Evolutionary conservation across 2,888 invertebrate genomes (phyloP).

Genomic region (Chironomus tentans): DNA sequence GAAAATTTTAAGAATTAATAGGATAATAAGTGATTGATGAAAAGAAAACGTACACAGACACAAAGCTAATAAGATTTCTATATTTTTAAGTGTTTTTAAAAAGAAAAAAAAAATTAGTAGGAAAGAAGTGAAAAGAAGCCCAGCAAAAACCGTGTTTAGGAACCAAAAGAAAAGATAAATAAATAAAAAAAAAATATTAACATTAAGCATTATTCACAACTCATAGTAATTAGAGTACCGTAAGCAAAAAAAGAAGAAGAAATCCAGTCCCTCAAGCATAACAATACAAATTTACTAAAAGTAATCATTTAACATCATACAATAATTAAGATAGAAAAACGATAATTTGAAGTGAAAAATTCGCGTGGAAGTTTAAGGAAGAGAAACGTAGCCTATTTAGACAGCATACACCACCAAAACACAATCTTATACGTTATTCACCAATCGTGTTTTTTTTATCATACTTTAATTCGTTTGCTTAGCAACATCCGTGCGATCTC

Average conservation of each 20-base stretch:
- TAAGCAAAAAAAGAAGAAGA: background rate
- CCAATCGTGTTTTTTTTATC: background rate
- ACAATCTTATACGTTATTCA: background rate
- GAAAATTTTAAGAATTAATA: background rate
- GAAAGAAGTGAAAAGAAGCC: background rate
- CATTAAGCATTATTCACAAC: background rate
- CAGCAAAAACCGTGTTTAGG: background rate
- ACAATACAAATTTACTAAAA: slow-evolving; percentile 17
- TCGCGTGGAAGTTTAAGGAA: background rate
- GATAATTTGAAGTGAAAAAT: background rate
- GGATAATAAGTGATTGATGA: background rate
- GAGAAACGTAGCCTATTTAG: too few relatives aligned
- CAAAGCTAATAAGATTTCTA: slow-evolving; percentile 25
- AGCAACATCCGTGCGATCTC: background rate
- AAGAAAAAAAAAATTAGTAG: background rate
- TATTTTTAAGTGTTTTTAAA: slow-evolving; percentile 24
- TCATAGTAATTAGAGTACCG: background rate
- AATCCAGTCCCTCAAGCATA: slow-evolving; percentile 20
- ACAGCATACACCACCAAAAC: background rate
- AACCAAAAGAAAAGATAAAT: background rate
- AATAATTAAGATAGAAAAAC: slow-evolving; percentile 12
- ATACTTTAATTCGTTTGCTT: background rate
- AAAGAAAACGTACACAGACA: slow-evolving; percentile 26
- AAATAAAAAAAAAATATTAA: background rate
- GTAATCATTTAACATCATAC: slow-evolving; percentile 10